Evolutionary conservation across 2,113 vertebrate genomes (phyloP).

Genomic region (Callocephalon fimbriatum): DNA sequence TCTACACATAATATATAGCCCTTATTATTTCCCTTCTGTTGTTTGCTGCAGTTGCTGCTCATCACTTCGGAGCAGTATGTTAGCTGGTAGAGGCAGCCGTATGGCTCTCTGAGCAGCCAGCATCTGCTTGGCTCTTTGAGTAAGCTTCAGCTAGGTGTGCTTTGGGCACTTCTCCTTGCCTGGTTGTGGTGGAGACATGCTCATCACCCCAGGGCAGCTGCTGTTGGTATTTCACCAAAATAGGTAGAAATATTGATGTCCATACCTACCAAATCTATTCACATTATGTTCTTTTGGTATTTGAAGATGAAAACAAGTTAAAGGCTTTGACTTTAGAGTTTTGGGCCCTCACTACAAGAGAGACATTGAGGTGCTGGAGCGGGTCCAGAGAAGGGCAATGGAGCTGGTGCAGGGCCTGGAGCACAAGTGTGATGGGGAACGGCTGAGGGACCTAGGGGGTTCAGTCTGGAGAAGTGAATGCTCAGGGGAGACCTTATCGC

Average conservation of each 20-base stretch:
- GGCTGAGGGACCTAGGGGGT: background rate
- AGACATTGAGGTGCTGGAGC: background rate
- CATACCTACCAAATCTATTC: background rate
- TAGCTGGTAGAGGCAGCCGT: background rate
- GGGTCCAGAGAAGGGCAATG: background rate
- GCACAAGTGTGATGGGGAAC: background rate
- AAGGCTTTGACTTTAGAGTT: background rate
- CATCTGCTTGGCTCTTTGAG: slow-evolving; percentile 44
- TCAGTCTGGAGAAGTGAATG: background rate
- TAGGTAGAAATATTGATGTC: background rate
- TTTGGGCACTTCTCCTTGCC: background rate
- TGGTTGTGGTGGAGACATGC: background rate
- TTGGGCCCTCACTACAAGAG: background rate
- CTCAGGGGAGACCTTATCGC: background rate
- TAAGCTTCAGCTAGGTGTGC: background rate
- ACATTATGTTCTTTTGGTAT: background rate
- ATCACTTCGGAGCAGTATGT: background rate
- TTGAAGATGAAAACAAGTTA: background rate
- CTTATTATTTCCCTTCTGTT: slow-evolving; percentile 46
- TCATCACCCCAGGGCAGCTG: background rate
- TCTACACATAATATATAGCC: background rate
- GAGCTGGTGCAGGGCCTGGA: background rate
- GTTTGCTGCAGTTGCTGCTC: slow-evolving; percentile 56
- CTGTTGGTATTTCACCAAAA: background rate
- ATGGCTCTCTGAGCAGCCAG: slow-evolving; percentile 37